Percentiles rank a stretch among this genome's conserved stretches.
These are phyloP conservation scores for Neopelma chrysocephalum DNA, from an alignment of 2,797 vertebrate genomes.

Conservation along the genomic window DNA sequence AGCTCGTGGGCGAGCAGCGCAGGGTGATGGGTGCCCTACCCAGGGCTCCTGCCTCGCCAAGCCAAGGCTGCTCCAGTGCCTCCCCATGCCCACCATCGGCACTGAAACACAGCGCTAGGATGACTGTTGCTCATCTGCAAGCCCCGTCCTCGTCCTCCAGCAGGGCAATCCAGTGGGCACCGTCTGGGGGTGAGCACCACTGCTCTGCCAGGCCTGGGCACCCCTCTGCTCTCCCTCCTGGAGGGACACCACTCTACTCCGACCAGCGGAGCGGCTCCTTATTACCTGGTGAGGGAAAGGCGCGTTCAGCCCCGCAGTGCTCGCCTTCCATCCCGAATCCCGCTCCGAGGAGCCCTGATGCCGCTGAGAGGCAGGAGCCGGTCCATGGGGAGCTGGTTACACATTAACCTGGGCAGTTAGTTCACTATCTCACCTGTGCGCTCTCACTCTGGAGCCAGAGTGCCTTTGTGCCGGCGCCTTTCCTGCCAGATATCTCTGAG, in stretches of 20 bases:
- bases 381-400: not conserved
- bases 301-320: fast-evolving
- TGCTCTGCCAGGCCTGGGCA: not conserved
- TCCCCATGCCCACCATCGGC: not conserved
- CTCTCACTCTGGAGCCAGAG: not conserved
- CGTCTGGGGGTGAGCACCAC: not conserved
- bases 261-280: not conserved
- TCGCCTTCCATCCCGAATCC: fast-evolving
- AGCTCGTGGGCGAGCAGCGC: fast-evolving
- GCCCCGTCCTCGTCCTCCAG: not conserved
- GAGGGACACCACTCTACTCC: not conserved
- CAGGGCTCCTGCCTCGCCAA: not conserved
- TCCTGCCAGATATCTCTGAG: not conserved
- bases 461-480: not conserved
- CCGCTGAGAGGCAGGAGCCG: fast-evolving
- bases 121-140: not conserved
- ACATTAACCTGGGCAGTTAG: not conserved
- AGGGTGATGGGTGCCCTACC: not conserved
- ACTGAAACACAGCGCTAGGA: not conserved
- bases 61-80: not conserved
- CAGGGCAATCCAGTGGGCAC: not conserved
- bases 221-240: not conserved
- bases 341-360: fast-evolving
- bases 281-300: not conserved
- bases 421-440: not conserved